Base-by-base conservation (phyloP, 1,140 invertebrate genomes). In the Hylaeus anthracinus region DNA sequence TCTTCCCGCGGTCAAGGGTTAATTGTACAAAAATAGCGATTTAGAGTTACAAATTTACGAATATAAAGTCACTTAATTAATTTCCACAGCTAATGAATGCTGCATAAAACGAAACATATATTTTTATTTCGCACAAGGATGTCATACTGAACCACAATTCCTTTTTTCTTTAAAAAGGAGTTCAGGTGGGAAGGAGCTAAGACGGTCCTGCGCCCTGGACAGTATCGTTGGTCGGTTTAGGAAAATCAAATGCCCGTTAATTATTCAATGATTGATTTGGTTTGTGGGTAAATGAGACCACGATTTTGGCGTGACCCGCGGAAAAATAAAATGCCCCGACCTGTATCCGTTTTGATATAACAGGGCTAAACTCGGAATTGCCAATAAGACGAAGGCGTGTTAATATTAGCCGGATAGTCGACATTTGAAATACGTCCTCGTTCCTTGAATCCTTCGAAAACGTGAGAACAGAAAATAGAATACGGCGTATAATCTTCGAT, bases 371-470 rank as follows among this genome's bases (percentile, higher is more conserved):
- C 74, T 85, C 84, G 85, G 85, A 69, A 71, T 39, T 64, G 64
- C 81, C 75, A 72, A 74, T 71, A 63, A 60, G 69, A 55, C 66
- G 72, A 81, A 85, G 81, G 65, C 79, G 79, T 78, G 81, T 86
- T 86, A 86, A 86, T 86, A 86, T 86, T 86, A 86, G 84, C 84
- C 53, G 69, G 84, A 85, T 86, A 84, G 77, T 86, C 84, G 83
- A 85, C 85, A 80, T 65, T 83, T 45, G 58, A 83, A 83, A 83
- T 77, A 74, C 77, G 77, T 66, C 72, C 70, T 74, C 69, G 61
- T 58, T 81, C 63, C 72, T 72, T 84, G 55, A 55, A 78, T 72
- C 73, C 72, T 82, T 86, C 73, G 48, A 69, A 26, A 53, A 64
- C 76, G 72, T 63, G 75, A 39, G n/a, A 72, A 75, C 71, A 63